A percentile compares a stretch with the other conserved stretches of the same genome.
Conservation (phyloP, 2,113 vertebrate genomes). For the Triplophysa rosa region DNA sequence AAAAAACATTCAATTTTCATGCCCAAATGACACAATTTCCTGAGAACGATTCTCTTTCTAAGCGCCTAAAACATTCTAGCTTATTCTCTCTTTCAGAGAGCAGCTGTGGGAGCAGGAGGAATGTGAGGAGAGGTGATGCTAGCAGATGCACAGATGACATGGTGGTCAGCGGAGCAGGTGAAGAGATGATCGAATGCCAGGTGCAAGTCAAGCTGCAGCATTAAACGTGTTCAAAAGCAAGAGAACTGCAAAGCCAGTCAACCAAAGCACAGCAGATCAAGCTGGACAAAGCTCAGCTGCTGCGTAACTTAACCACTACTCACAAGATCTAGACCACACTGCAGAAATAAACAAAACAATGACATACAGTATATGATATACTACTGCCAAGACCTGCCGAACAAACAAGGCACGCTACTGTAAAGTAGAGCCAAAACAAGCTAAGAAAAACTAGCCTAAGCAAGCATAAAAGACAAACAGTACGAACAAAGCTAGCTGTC, state of each 20-base stretch:
- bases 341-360: not conserved
- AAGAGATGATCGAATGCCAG: not conserved
- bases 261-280: slow-evolving; percentile 15
- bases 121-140: not conserved
- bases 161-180: slow-evolving; percentile 6
- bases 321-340: not conserved
- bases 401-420: not conserved
- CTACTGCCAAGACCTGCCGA: not conserved
- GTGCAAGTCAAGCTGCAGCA: slow-evolving; percentile 11
- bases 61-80: not conserved
- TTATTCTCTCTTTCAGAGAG: slow-evolving; percentile 15
- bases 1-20: no score
- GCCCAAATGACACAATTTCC: slow-evolving; percentile 9
- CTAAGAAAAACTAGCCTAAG: not conserved
- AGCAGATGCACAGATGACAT: slow-evolving; percentile 13
- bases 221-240: not conserved
- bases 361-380: not conserved
- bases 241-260: not conserved
- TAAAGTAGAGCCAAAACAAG: not conserved
- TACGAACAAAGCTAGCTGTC: slow-evolving; percentile 12
- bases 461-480: not conserved
- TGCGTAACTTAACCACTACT: not conserved
- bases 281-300: not conserved
- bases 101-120: not conserved
- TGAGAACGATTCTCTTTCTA: not conserved